Evolutionary conservation across 1,140 invertebrate genomes (phyloP).

Genomic region (Cyphomyrmex costatus): DNA sequence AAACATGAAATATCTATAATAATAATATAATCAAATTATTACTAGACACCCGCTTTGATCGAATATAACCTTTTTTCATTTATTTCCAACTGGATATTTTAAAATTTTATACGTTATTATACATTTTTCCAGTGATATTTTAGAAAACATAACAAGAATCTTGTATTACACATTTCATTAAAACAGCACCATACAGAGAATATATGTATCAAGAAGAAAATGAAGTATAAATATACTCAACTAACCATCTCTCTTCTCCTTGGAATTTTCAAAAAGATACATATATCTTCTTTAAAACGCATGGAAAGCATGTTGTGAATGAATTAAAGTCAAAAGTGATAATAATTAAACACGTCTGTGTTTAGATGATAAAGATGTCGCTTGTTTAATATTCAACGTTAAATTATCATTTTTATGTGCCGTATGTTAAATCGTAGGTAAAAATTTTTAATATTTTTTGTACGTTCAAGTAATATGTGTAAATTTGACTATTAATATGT

Average conservation of each 20-base stretch:
- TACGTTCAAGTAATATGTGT: neutral
- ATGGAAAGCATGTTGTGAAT: neutral
- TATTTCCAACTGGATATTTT: neutral
- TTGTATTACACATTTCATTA: constrained; percentile 23
- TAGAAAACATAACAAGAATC: neutral
- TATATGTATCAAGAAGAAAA: neutral
- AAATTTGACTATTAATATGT: neutral
- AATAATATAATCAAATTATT: too few species aligned
- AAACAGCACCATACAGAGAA: neutral
- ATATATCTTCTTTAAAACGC: neutral
- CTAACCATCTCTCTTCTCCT: too few species aligned
- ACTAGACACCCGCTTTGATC: too few species aligned
- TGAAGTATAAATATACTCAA: neutral
- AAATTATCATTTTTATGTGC: neutral
- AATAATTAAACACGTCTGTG: neutral
- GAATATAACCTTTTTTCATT: too few species aligned
- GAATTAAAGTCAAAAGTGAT: neutral
- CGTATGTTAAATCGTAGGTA: neutral
- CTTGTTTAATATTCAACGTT: neutral
- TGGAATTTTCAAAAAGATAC: constrained; percentile 14
- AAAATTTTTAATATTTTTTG: constrained; percentile 6
- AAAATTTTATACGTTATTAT: neutral
- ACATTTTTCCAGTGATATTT: neutral
- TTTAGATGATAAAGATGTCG: neutral
- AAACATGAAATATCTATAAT: neutral